These are phyloP conservation scores for Ips nitidus DNA, from an alignment of 1,140 invertebrate species.

Conservation along the genomic window DNA sequence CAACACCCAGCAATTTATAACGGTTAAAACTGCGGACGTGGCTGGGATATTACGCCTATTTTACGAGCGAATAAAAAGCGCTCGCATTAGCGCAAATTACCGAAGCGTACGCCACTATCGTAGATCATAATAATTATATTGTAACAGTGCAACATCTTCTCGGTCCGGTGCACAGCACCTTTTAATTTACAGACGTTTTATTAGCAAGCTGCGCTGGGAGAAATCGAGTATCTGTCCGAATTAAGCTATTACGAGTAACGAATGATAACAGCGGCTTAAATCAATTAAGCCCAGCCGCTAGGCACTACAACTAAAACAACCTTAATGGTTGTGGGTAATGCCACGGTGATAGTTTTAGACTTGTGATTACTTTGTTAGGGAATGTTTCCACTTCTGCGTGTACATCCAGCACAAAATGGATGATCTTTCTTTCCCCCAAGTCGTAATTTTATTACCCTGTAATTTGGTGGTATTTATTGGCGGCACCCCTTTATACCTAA, in stretches of 20 bases:
- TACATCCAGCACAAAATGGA: too few species aligned
- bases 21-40: background rate
- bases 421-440: too few species aligned
- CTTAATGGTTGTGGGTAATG: background rate
- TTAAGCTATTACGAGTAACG: background rate
- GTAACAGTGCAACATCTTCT: background rate
- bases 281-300: background rate
- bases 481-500: background rate
- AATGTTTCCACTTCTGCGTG: too few species aligned
- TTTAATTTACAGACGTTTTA: background rate
- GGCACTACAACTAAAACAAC: background rate
- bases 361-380: too few species aligned
- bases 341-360: background rate
- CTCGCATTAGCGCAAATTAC: background rate
- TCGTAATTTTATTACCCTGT: background rate
- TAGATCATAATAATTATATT: conserved; percentile 1
- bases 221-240: background rate
- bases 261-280: background rate
- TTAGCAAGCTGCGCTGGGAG: background rate
- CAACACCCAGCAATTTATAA: background rate
- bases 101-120: background rate
- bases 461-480: conserved; percentile 1
- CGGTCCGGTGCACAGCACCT: background rate
- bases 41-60: background rate
- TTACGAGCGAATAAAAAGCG: background rate